Conservation (phyloP, 2,888 invertebrate genomes). For the Lucinisca nassula region DNA sequence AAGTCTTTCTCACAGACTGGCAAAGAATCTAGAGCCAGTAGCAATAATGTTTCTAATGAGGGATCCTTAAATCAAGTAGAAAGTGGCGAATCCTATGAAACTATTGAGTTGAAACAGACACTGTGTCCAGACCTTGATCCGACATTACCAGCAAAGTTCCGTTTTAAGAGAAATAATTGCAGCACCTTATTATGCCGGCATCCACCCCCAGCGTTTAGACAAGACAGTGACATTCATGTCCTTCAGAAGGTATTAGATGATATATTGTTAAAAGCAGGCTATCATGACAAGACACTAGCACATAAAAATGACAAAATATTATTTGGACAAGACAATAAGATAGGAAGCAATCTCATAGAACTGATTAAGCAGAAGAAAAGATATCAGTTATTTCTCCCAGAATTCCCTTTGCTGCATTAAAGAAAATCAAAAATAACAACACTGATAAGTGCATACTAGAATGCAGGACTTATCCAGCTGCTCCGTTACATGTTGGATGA, state of each 20-base stretch:
- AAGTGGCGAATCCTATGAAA: no score
- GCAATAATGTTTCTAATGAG: no score
- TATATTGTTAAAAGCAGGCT: slow-evolving; percentile 37
- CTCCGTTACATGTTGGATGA: neutral
- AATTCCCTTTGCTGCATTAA: slow-evolving; percentile 45
- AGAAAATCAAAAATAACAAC: slow-evolving; percentile 42
- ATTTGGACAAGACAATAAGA: slow-evolving; percentile 54
- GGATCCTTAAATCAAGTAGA: no score
- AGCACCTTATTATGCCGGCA: no score
- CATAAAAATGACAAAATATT: slow-evolving; percentile 21
- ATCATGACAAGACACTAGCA: slow-evolving; percentile 16
- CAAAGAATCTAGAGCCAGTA: no score
- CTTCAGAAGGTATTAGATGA: slow-evolving; percentile 49
- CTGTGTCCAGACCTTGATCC: no score
- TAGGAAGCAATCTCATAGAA: slow-evolving; percentile 36
- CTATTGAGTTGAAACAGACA: no score
- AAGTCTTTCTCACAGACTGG: no score
- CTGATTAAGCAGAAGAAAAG: neutral
- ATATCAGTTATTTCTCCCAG: slow-evolving; percentile 30
- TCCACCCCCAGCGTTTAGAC: slow-evolving; percentile 63
- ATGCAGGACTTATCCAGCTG: slow-evolving; percentile 23
- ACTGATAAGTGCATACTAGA: slow-evolving; percentile 44
- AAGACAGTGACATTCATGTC: slow-evolving; percentile 48
- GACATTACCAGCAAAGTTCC: no score
- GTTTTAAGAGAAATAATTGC: no score